Evolutionary conservation across 2,888 invertebrate species (phyloP), one percentile per base, ranked within the genome.

Genomic region (Epinotia ramella): DNA sequence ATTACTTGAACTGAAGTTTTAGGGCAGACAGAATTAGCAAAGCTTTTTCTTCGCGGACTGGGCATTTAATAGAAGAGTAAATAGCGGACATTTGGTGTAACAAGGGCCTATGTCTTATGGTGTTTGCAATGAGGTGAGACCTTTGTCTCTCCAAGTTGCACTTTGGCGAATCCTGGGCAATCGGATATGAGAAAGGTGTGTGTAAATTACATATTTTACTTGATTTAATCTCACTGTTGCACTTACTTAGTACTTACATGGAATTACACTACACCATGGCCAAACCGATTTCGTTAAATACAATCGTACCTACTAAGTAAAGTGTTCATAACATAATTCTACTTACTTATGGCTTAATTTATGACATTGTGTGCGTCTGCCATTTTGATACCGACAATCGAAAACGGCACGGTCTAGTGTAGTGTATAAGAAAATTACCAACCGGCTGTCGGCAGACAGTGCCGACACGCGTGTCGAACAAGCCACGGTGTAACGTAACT

Each of bases 151-250:
- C 16, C 11, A 40, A 62, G 40, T n/a, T 6, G 16, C 7, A n/a
- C 2, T 40, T 33, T 20, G 28, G 62, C 62, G n/a, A 62, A 18
- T 62, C 40, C 59, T 60, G 59, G 7, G 57, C 16, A 59, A 68
- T 40, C 20, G 59, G 68, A 68, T 59, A 57, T 44, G 59, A 59
- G 40, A 59, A 68, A 68, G 59, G 57, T 68, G 68, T 57, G n/a
- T n/a, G n/a, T n/a, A n/a, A n/a, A n/a, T n/a, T n/a, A n/a, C n/a
- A n/a, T n/a, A n/a, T n/a, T n/a, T n/a, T n/a, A n/a, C n/a, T n/a
- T n/a, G n/a, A n/a, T n/a, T n/a, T n/a, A n/a, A n/a, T n/a, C n/a
- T n/a, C n/a, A n/a, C n/a, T n/a, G n/a, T n/a, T n/a, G n/a, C n/a
- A n/a, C n/a, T n/a, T n/a, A n/a, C n/a, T n/a, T n/a, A n/a, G n/a